A percentile compares a stretch with the other conserved stretches of the same genome.
Evolutionary conservation across 2,113 vertebrate genomes (phyloP).

Genomic region (Australoheros scitulus): DNA sequence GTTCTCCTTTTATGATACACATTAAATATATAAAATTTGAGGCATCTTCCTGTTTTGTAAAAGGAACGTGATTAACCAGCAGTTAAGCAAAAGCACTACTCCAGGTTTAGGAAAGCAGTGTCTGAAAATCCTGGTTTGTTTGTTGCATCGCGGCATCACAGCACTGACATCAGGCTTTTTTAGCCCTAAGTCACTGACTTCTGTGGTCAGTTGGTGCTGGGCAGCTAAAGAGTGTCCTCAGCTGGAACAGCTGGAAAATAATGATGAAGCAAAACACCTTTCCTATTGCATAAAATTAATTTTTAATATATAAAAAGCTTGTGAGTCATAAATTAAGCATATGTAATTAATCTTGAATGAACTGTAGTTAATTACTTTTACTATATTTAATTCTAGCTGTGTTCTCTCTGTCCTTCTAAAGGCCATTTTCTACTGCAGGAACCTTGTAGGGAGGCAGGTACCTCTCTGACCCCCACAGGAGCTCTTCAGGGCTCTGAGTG

Average conservation of each 20-base stretch:
- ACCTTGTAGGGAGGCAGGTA: not conserved
- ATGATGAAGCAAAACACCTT: too few relatives aligned
- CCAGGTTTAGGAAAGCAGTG: too few relatives aligned
- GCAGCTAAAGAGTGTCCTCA: not conserved
- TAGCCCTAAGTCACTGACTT: too few relatives aligned
- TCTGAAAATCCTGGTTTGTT: not conserved
- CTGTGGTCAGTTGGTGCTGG: not conserved
- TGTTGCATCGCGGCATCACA: too few relatives aligned
- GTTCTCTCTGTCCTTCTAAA: not conserved
- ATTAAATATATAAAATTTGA: too few relatives aligned
- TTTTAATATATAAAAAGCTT: not conserved
- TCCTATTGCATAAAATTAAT: not conserved
- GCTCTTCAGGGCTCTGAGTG: not conserved
- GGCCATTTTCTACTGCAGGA: not conserved
- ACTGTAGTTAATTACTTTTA: not conserved
- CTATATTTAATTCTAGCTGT: not conserved
- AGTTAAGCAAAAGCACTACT: not conserved
- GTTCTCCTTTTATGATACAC: not conserved
- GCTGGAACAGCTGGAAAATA: not conserved
- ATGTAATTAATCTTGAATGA: not conserved
- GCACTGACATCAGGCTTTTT: too few relatives aligned
- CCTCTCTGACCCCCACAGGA: not conserved
- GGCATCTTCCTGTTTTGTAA: not conserved
- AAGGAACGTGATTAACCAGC: not conserved
- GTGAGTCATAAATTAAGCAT: not conserved